phyloP scores from a whole-genome alignment of 1,140 invertebrate genomes.

The Asobara japonica region DNA sequence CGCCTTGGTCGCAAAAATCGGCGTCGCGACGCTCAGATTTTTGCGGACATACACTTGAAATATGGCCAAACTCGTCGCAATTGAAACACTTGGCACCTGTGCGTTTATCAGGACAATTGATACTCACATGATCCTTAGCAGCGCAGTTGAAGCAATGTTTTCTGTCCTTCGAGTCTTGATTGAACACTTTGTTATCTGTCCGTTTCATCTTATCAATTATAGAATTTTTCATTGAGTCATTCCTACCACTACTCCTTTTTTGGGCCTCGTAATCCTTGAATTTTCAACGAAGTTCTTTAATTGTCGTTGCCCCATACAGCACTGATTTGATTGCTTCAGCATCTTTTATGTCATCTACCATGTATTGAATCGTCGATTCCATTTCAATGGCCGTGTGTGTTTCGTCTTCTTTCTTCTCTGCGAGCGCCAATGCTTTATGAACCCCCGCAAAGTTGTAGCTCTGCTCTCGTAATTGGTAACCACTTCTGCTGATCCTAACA shows the following conservation, averaged over 20 bases:
- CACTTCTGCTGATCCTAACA: too few relatives aligned
- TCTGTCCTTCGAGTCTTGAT: too few relatives aligned
- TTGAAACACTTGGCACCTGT: slow-evolving; percentile 32
- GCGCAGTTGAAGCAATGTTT: slow-evolving; percentile 32
- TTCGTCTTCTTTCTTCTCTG: too few relatives aligned
- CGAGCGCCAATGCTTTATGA: too few relatives aligned
- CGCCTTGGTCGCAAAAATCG: background rate
- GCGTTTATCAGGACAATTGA: slow-evolving; percentile 14
- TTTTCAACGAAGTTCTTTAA: slow-evolving; percentile 40
- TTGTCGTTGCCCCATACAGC: slow-evolving; percentile 35
- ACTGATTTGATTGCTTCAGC: slow-evolving; percentile 37
- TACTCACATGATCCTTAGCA: background rate
- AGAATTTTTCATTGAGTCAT: background rate
- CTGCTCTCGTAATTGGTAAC: too few relatives aligned
- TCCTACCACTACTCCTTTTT: background rate
- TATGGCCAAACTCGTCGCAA: slow-evolving; percentile 31
- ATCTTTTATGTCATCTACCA: slow-evolving; percentile 46
- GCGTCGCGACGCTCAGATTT: background rate
- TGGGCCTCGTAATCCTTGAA: slow-evolving; percentile 33
- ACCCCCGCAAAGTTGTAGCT: too few relatives aligned
- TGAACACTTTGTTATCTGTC: too few relatives aligned
- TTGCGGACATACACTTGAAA: background rate
- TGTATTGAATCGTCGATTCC: slow-evolving; percentile 44
- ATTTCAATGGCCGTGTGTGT: slow-evolving; percentile 42
- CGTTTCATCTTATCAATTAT: background rate